A percentile compares a stretch with the other conserved stretches of the same genome.
phyloP scores from a whole-genome alignment of 2,113 vertebrate species.

The Catagonus wagneri region DNA sequence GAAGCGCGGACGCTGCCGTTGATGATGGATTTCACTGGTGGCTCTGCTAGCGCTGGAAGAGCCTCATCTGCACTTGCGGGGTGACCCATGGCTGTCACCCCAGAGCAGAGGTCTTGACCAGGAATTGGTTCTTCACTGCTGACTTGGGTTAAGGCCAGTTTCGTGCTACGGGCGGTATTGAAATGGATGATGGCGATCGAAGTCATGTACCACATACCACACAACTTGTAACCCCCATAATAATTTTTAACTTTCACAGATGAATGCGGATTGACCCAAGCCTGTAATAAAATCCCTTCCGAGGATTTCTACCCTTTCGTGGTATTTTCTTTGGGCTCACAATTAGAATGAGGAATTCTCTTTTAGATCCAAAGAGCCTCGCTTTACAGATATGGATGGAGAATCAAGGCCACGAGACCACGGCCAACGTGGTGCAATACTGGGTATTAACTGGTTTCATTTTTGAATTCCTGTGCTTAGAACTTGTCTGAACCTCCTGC shows the following conservation, averaged over 20 bases:
- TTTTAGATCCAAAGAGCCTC: background rate
- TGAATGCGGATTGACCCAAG: background rate
- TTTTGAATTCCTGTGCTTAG: background rate
- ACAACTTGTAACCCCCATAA: background rate
- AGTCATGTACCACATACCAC: background rate
- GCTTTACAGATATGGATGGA: background rate
- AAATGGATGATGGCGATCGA: background rate
- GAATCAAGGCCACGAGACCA: background rate
- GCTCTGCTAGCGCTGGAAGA: background rate
- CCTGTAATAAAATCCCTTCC: background rate
- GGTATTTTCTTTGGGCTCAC: background rate
- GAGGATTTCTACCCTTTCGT: background rate
- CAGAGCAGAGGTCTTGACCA: background rate
- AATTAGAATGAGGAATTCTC: background rate
- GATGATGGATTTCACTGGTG: background rate
- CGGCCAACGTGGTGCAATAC: background rate
- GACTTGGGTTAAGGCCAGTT: constrained; percentile 8
- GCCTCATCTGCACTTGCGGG: too few relatives aligned
- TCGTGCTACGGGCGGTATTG: background rate
- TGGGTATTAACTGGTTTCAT: background rate
- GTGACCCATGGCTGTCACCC: rapidly evolving
- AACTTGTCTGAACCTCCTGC: background rate
- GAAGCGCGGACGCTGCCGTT: background rate
- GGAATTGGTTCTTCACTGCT: background rate
- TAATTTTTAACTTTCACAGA: background rate